Base-by-base conservation (phyloP, 2,113 vertebrate species). In the Scolopax mira region DNA sequence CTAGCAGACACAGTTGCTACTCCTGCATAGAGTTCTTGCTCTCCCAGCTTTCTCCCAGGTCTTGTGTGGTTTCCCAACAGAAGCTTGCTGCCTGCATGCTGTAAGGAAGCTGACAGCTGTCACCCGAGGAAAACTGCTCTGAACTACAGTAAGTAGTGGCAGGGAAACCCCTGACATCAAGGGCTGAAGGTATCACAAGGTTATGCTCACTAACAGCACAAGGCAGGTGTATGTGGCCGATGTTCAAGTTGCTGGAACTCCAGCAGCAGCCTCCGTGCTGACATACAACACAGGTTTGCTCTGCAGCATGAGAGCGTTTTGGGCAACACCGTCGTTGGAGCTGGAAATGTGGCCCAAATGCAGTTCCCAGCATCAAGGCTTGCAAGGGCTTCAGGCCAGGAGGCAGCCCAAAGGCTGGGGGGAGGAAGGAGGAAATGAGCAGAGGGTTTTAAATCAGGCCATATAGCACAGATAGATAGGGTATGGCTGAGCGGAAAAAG, bases 121-220 rank as follows among this genome's bases (percentile, higher is more conserved):
- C 6, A 49, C 41, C 25, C 3, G 4, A 41, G 25, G 22, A 46
- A 70, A 54, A 44, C 37, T 30, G 21, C 61, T 58, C 72, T 52
- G 35, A 67, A 24, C 21, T 22, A 1, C 9, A 55, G 6, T 22
- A 28, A 78, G n/a, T 0, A 51, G 49, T 31, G 70, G 73, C 46
- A 87, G 24, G 69, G 33, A 57, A 6, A 30, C 35, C 21, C 18
- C 46, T 42, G 65, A 9, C 11, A 42, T 16, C 41, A 37, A 14
- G 9, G 31, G 19, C 22, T 71, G 64, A 48, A 65, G n/a, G 30
- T 62, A 55, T 13, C 60, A 3, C 37, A 4, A 37, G 5, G 0
- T 7, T 42, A 41, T 7, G 44, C 44, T 78, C 27, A 5, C 42
- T 13, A 6, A 28, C 18, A 16, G 54, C 69, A 65, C 0, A 0